Evolutionary conservation across 2,113 vertebrate genomes (phyloP).

Genomic region (Cettia cetti): DNA sequence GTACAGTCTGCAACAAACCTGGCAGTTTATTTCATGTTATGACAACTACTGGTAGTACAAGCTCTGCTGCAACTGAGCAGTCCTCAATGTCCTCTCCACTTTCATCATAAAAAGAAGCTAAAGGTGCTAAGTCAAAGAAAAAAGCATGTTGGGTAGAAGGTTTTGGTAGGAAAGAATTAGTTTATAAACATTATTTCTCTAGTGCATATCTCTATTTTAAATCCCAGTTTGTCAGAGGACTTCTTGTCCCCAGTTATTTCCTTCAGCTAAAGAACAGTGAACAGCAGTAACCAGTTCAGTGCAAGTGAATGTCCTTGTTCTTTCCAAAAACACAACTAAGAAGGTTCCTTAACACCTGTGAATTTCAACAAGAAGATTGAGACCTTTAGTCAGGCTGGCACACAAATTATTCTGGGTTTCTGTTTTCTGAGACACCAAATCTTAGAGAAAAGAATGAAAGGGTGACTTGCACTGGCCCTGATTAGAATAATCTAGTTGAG

Average conservation of each 20-base stretch:
- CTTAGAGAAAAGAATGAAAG: not conserved
- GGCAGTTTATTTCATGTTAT: not conserved
- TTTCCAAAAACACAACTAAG: not conserved
- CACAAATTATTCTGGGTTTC: not conserved
- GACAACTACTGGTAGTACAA: not conserved
- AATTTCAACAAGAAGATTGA: not conserved
- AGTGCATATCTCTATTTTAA: not conserved
- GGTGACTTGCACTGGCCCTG: not conserved
- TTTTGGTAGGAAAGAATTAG: not conserved
- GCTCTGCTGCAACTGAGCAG: not conserved
- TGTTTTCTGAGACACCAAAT: not conserved
- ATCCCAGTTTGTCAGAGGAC: not conserved
- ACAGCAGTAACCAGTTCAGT: not conserved
- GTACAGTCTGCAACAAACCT: not conserved
- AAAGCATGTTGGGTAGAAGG: not conserved
- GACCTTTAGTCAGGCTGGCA: not conserved
- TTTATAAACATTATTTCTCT: not conserved
- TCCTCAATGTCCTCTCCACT: not conserved
- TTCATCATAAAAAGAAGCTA: not conserved
- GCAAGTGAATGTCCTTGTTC: not conserved
- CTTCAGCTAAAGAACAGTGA: not conserved
- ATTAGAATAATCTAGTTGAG: not conserved
- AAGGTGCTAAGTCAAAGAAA: not conserved
- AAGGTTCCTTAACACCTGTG: not conserved
- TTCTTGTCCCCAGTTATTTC: not conserved